A percentile compares a stretch with the other conserved stretches of the same genome.
Evolutionary conservation across 2,888 invertebrate genomes (phyloP).

Genomic region (Conops quadrifasciatus): DNA sequence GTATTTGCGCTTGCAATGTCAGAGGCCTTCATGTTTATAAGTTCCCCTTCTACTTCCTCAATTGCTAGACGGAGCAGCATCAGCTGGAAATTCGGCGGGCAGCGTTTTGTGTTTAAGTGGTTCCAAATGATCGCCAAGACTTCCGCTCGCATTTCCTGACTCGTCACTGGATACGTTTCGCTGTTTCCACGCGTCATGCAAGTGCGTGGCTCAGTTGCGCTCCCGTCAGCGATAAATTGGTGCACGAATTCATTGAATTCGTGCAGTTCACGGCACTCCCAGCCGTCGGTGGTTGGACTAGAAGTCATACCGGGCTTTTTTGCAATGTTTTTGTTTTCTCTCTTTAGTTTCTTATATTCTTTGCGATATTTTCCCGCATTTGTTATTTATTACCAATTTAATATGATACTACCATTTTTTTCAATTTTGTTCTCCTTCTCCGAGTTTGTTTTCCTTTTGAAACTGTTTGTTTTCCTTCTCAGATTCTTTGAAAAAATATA

Average conservation of each 20-base stretch:
- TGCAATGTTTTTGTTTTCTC: slow-evolving; percentile 11
- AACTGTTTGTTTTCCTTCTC: slow-evolving; percentile 19
- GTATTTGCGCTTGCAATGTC: slow-evolving; percentile 29
- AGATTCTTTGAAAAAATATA: neutral
- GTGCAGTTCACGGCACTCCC: slow-evolving; percentile 49
- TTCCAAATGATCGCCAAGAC: slow-evolving; percentile 52
- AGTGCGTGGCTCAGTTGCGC: slow-evolving; percentile 37
- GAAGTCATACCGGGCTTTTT: slow-evolving; percentile 23
- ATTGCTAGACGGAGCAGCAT: slow-evolving; percentile 46
- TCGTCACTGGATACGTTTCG: slow-evolving; percentile 55
- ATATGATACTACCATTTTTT: neutral
- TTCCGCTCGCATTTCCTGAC: slow-evolving; percentile 51
- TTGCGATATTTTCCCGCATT: neutral
- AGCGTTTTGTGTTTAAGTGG: slow-evolving; percentile 47
- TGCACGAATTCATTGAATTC: slow-evolving; percentile 52
- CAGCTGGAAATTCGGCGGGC: slow-evolving; percentile 51
- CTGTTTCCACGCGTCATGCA: slow-evolving; percentile 56
- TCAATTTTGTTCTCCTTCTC: neutral
- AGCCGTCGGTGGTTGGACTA: neutral
- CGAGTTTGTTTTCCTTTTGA: neutral
- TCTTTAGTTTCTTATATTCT: neutral
- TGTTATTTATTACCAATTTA: neutral
- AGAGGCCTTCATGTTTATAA: slow-evolving; percentile 36
- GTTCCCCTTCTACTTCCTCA: slow-evolving; percentile 43
- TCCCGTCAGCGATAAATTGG: slow-evolving; percentile 35